phyloP scores from a whole-genome alignment of 1,140 invertebrate genomes.

The Drosophila setifemur region DNA sequence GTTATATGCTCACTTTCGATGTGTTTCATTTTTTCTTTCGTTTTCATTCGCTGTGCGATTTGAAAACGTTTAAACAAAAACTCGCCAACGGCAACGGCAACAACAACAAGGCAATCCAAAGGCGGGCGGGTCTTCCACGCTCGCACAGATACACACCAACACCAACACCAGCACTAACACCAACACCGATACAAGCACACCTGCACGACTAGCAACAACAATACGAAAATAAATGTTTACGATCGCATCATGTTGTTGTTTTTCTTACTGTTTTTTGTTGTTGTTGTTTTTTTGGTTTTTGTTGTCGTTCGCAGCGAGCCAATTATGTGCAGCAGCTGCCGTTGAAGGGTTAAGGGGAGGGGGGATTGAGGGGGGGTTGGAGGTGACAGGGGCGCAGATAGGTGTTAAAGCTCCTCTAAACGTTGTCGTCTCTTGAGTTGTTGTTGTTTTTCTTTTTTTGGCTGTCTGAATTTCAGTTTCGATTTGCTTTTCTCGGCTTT shows the following conservation, averaged over 20 bases:
- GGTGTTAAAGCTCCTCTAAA: constrained; percentile 56
- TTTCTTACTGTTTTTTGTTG: constrained; percentile 38
- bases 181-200: constrained; percentile 31
- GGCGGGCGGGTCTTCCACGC: constrained; percentile 75
- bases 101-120: constrained; percentile 37
- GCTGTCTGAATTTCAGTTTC: background rate
- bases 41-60: constrained; percentile 80
- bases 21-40: constrained; percentile 81
- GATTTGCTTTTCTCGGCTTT: constrained; percentile 26
- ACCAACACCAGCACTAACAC: constrained; percentile 21
- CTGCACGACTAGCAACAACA: constrained; percentile 42
- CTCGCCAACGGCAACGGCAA: constrained; percentile 49
- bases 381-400: background rate
- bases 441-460: constrained; percentile 18
- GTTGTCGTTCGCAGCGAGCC: constrained; percentile 26
- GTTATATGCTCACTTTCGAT: constrained; percentile 78
- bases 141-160: constrained; percentile 27
- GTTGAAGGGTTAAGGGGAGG: constrained; percentile 38
- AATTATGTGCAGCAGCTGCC: constrained; percentile 79
- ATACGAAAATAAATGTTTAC: constrained; percentile 65
- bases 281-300: constrained; percentile 21
- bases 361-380: background rate
- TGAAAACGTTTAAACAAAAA: constrained; percentile 78
- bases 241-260: constrained; percentile 48
- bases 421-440: constrained; percentile 23